These are phyloP conservation scores for Phymorhynchus buccinoides DNA, from an alignment of 1,140 invertebrate species.

Conservation along the genomic window DNA sequence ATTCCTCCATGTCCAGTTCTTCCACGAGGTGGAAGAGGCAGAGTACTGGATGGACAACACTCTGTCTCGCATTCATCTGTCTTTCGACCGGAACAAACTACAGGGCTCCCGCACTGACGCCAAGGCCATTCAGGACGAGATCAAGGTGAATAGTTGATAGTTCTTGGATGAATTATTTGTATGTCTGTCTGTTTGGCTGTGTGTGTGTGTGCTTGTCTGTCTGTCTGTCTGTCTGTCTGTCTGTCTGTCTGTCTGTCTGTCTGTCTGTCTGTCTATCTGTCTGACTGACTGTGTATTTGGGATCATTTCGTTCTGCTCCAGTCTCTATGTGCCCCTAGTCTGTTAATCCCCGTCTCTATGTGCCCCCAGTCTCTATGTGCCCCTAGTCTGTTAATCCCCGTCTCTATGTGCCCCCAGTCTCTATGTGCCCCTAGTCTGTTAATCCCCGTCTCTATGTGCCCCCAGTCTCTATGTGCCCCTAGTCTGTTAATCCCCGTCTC, in stretches of 20 bases:
- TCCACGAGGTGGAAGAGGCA: constrained; percentile 63
- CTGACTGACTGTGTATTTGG: not conserved
- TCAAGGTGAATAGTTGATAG: constrained; percentile 57
- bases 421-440: no score
- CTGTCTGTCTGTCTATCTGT: not conserved
- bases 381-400: not conserved
- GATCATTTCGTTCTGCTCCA: no score
- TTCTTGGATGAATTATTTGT: no score
- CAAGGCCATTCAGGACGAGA: constrained; percentile 56
- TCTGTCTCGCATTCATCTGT: constrained; percentile 56
- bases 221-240: not conserved
- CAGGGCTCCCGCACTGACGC: constrained; percentile 57
- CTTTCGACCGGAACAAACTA: constrained; percentile 58
- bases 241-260: not conserved
- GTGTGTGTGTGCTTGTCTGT: not conserved
- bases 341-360: not conserved
- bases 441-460: no score
- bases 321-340: not conserved
- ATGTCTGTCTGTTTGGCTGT: not conserved
- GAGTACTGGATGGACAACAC: constrained; percentile 68
- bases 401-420: not conserved
- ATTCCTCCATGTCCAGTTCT: no score
- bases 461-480: no score
- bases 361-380: no score
- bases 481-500: no score